Conservation (phyloP, 2,797 vertebrate genomes). For the Adrianichthys oophorus region DNA sequence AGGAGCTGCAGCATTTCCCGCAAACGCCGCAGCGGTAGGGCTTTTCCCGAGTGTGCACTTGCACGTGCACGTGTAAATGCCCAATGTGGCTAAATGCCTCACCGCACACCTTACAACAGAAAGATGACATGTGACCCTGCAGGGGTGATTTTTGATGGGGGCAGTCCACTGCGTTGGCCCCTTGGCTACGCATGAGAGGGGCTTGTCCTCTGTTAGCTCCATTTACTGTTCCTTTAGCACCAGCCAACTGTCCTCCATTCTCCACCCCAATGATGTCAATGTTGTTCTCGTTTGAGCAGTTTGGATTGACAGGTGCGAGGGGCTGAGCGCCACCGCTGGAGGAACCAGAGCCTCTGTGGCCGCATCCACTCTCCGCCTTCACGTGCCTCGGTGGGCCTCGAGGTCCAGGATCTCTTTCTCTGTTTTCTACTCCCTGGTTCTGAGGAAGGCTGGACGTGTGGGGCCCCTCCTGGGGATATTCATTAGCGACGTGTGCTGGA, state of each 20-base stretch:
- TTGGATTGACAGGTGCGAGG: slow-evolving; percentile 73
- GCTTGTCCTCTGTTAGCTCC: slow-evolving; percentile 62
- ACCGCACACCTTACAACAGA: slow-evolving; percentile 76
- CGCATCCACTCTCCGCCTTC: slow-evolving; percentile 67
- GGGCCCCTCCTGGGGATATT: slow-evolving; percentile 69
- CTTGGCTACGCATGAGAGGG: slow-evolving; percentile 68
- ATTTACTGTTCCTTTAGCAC: slow-evolving; percentile 56
- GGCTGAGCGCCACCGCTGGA: slow-evolving; percentile 65
- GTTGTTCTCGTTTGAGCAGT: slow-evolving; percentile 78
- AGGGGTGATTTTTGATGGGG: slow-evolving; percentile 71
- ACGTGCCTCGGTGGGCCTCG: slow-evolving; percentile 62
- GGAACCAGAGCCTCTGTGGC: slow-evolving; percentile 59
- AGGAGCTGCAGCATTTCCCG: slow-evolving; percentile 77
- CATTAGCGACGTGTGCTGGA: slow-evolving; percentile 61
- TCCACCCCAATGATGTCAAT: slow-evolving; percentile 75
- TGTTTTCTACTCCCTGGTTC: slow-evolving; percentile 74
- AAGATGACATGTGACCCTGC: slow-evolving; percentile 71
- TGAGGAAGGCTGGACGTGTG: slow-evolving; percentile 70
- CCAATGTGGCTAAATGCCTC: slow-evolving; percentile 74
- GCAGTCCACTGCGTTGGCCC: slow-evolving; percentile 59
- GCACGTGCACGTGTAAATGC: slow-evolving; percentile 75
- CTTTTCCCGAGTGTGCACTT: slow-evolving; percentile 77
- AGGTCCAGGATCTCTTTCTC: slow-evolving; percentile 64
- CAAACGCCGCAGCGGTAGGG: slow-evolving; percentile 77
- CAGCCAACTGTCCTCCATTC: slow-evolving; percentile 70